Evolutionary conservation across 92 coral and sea anemone species (phyloP).

Genomic region (Zoanthus gigantus): DNA sequence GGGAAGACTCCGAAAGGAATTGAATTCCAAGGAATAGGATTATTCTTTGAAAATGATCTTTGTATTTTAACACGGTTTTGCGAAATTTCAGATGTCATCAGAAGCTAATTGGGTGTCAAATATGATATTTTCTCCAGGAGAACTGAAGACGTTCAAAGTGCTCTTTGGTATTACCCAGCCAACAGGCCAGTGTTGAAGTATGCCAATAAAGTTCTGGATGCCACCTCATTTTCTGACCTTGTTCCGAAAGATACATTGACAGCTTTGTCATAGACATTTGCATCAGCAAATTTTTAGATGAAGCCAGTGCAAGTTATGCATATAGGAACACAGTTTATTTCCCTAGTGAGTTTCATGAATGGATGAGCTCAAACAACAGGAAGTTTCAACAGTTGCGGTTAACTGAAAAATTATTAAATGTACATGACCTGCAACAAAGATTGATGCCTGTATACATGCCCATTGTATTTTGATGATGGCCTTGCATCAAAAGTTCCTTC

Average conservation of each 20-base stretch:
- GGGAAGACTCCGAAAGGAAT: slow-evolving; percentile 40
- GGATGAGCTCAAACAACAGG: slow-evolving; percentile 51
- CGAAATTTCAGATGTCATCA: slow-evolving; percentile 28
- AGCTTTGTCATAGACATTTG: slow-evolving; percentile 62
- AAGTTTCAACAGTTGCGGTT: slow-evolving; percentile 13
- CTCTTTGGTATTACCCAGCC: slow-evolving; percentile 60
- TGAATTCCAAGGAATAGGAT: slow-evolving; percentile 49
- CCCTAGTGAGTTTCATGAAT: slow-evolving; percentile 55
- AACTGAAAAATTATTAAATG: background rate
- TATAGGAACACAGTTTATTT: slow-evolving; percentile 35
- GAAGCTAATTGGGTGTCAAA: slow-evolving; percentile 59
- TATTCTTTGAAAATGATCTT: slow-evolving; percentile 53
- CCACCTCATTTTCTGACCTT: slow-evolving; percentile 46
- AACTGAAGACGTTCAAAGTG: slow-evolving; percentile 28
- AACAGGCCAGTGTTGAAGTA: slow-evolving; percentile 13
- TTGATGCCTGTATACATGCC: slow-evolving; percentile 28
- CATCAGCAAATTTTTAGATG: slow-evolving; percentile 47
- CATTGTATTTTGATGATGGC: slow-evolving; percentile 64
- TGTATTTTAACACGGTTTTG: slow-evolving; percentile 54
- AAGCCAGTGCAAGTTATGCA: slow-evolving; percentile 1
- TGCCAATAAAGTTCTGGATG: slow-evolving; percentile 54
- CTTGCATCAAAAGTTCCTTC: slow-evolving; percentile 32
- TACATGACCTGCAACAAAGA: slow-evolving; percentile 14
- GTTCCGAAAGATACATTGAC: slow-evolving; percentile 62
- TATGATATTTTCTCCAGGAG: slow-evolving; percentile 18